Evolutionary conservation across 2,113 vertebrate species (phyloP).

Genomic region (Neolamprologus brichardi): DNA sequence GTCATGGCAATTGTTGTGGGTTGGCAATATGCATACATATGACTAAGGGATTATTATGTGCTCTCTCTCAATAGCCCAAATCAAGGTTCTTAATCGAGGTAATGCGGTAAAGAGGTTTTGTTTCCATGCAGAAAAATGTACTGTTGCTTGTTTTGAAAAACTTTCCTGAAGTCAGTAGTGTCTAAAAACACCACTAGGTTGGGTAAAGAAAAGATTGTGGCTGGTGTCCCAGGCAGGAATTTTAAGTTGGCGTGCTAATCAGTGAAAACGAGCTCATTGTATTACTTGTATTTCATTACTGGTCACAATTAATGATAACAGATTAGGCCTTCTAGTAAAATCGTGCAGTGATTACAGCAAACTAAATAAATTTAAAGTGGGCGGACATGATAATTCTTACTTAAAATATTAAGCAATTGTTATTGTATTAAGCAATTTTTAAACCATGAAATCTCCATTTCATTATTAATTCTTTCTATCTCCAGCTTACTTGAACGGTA

Average conservation of each 20-base stretch:
- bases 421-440: neutral
- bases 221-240: neutral
- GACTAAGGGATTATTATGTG: neutral
- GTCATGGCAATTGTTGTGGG: neutral
- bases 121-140: neutral
- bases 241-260: neutral
- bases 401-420: neutral
- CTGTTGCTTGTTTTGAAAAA: neutral
- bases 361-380: neutral
- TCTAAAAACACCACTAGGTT: neutral
- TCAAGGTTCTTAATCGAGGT: neutral
- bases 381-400: neutral
- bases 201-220: neutral
- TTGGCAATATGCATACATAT: neutral
- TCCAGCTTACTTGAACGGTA: neutral
- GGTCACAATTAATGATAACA: neutral
- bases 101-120: neutral
- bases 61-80: neutral
- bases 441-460: neutral
- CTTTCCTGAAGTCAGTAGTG: neutral
- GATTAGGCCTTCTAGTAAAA: neutral
- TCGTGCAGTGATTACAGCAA: neutral
- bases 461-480: neutral
- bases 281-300: neutral
- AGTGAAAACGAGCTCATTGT: neutral